Evolutionary conservation across 2,797 vertebrate genomes (phyloP).

Genomic region (Alosa sapidissima): DNA sequence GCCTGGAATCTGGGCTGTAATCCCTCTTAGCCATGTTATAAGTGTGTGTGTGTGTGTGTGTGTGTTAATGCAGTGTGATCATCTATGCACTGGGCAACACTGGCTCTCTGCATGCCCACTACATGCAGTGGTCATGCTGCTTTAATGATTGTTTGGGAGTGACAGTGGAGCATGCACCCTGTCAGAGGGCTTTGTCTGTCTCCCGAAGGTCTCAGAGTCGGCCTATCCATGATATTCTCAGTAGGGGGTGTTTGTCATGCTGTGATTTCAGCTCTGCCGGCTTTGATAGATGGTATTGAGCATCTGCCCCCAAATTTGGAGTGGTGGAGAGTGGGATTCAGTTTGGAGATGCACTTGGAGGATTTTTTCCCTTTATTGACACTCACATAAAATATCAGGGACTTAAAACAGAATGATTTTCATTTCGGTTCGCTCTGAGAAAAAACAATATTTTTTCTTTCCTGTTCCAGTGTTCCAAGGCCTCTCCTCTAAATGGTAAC

Average conservation of each 20-base stretch:
- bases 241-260: neutral
- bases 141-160: neutral
- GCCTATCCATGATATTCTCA: neutral
- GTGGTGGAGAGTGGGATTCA: neutral
- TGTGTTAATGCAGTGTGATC: neutral
- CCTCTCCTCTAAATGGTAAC: no score
- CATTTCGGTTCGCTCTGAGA: no score
- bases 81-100: neutral
- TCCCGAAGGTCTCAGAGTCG: neutral
- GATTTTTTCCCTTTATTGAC: neutral
- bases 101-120: neutral
- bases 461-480: no score
- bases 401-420: no score
- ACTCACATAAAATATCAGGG: neutral
- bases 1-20: constrained; percentile 21
- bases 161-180: neutral
- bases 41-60: constrained; percentile 4
- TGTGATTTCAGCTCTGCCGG: neutral
- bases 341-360: neutral
- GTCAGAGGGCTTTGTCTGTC: neutral
- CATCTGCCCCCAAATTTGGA: neutral
- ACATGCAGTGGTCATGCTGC: neutral
- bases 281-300: neutral
- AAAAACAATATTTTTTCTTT: no score
- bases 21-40: constrained; percentile 21